Percentiles rank a stretch among this genome's conserved stretches.
Evolutionary conservation across 2,797 vertebrate genomes (phyloP).

Genomic region (Steatocranus sp.): DNA sequence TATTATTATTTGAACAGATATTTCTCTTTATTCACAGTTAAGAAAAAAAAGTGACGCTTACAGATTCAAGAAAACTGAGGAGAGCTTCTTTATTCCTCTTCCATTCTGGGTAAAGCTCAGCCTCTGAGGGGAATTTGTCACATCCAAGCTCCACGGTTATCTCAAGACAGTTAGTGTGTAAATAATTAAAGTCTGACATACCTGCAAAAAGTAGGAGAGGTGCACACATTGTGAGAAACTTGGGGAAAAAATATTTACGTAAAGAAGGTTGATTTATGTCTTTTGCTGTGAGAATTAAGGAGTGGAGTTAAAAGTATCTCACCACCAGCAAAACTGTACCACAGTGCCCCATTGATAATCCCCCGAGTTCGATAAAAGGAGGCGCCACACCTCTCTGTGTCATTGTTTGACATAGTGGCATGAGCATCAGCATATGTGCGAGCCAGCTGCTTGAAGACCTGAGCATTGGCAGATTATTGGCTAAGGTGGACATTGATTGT

Average conservation of each 20-base stretch:
- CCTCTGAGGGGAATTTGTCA: conserved; percentile 90
- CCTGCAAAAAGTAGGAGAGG: conserved; percentile 64
- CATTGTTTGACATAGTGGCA: conserved; percentile 86
- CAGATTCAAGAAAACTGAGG: conserved; percentile 89
- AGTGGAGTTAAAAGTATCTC: conserved; percentile 26
- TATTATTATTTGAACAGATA: background rate
- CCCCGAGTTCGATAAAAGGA: conserved; percentile 84
- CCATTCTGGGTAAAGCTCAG: conserved; percentile 89
- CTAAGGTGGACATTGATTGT: background rate
- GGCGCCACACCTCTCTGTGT: conserved; percentile 88
- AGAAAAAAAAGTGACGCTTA: conserved; percentile 53
- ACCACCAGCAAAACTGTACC: conserved; percentile 99
- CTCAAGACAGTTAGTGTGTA: conserved; percentile 97
- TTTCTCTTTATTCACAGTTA: background rate
- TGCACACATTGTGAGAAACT: background rate
- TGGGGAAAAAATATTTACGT: rapidly evolving
- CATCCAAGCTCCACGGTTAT: conserved; percentile 95
- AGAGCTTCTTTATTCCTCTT: conserved; percentile 92
- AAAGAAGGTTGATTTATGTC: background rate
- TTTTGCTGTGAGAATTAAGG: background rate
- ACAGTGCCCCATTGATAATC: conserved; percentile 93
- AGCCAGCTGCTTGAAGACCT: conserved; percentile 90
- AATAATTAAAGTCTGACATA: conserved; percentile 98
- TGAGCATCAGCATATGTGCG: conserved; percentile 89
- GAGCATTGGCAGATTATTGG: background rate